Evolutionary conservation across 2,113 vertebrate genomes (phyloP).

Genomic region (Hylia prasina): DNA sequence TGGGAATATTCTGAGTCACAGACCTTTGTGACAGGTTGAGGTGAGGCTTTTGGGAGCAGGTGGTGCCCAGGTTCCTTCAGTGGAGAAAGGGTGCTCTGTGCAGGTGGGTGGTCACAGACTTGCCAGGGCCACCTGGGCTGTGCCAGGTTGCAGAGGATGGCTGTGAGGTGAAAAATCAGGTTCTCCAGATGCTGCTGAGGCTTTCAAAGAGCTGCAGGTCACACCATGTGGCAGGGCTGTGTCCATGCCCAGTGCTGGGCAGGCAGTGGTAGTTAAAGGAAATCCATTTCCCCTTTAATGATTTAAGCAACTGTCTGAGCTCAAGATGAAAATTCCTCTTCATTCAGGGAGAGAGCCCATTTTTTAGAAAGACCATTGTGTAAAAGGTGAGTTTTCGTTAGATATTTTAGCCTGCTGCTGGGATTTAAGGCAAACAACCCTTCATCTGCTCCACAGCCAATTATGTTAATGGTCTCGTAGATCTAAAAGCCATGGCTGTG

Average conservation of each 20-base stretch:
- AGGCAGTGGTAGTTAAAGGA: background rate
- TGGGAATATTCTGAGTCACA: background rate
- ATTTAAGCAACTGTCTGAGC: background rate
- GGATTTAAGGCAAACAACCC: conserved; percentile 65
- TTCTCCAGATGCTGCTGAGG: background rate
- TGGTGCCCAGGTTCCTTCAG: background rate
- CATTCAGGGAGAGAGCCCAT: background rate
- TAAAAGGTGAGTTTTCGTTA: conserved; percentile 46
- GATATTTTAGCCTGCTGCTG: conserved; percentile 34
- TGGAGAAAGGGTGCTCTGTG: background rate
- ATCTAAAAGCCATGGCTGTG: conserved; percentile 32
- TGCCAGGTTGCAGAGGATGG: background rate
- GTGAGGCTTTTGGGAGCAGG: background rate
- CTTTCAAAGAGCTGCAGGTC: background rate
- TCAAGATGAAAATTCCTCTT: background rate
- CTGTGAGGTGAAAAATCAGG: background rate
- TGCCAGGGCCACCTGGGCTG: background rate
- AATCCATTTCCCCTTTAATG: background rate
- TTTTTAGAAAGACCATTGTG: conserved; percentile 13
- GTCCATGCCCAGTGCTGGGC: background rate
- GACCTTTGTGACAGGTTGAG: background rate
- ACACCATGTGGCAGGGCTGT: background rate
- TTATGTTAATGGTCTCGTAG: conserved; percentile 67
- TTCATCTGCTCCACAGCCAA: conserved; percentile 56
- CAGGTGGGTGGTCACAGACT: background rate